Percentiles rank a stretch among this genome's conserved stretches.
These are phyloP conservation scores for Monomorium pharaonis DNA, from an alignment of 1,140 invertebrate genomes.

Conservation along the genomic window DNA sequence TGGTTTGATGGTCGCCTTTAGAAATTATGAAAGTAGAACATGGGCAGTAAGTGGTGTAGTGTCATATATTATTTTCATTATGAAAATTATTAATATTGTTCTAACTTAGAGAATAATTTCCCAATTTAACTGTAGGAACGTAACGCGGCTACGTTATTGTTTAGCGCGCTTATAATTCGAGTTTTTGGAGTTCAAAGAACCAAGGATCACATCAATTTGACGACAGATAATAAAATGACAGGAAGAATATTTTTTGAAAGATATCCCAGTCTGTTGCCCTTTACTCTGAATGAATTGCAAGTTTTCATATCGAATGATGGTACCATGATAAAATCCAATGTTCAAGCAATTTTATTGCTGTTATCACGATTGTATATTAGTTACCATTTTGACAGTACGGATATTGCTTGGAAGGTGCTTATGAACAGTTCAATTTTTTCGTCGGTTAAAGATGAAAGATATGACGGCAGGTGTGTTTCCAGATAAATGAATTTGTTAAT, in stretches of 20 bases:
- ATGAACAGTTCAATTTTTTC: constrained; percentile 25
- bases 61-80: constrained; percentile 17
- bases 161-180: constrained; percentile 93
- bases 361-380: constrained; percentile 92
- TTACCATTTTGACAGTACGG: constrained; percentile 87
- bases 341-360: constrained; percentile 93
- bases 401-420: constrained; percentile 88
- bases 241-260: constrained; percentile 93
- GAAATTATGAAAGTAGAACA: constrained; percentile 89
- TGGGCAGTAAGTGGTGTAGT: constrained; percentile 90
- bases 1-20: constrained; percentile 90
- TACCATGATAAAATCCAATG: constrained; percentile 82
- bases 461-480: constrained; percentile 64
- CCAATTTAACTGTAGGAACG: constrained; percentile 87
- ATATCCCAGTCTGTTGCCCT: constrained; percentile 92
- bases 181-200: constrained; percentile 95
- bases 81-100: constrained; percentile 12
- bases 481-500: constrained; percentile 82
- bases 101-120: constrained; percentile 25
- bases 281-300: constrained; percentile 89
- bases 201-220: constrained; percentile 90
- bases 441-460: not conserved
- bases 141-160: constrained; percentile 95
- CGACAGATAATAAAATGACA: constrained; percentile 92
- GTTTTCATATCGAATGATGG: constrained; percentile 83